Evolutionary conservation across 2,888 invertebrate genomes (phyloP).

Genomic region (Tipula vernalis): DNA sequence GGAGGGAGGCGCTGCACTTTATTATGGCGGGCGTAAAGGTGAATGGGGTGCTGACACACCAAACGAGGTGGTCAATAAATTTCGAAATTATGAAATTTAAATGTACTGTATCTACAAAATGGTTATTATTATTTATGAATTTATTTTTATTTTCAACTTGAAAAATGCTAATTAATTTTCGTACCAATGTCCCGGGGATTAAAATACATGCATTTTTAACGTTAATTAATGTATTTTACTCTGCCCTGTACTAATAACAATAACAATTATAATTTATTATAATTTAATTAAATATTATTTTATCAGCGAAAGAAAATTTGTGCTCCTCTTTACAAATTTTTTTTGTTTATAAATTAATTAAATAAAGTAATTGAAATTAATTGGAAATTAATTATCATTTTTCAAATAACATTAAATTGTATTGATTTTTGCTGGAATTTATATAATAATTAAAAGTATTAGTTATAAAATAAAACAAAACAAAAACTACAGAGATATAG

Average conservation of each 20-base stretch:
- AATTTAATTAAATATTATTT: not conserved
- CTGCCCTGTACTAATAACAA: not conserved
- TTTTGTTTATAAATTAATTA: not conserved
- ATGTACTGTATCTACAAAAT: slow-evolving; percentile 6
- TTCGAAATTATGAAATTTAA: slow-evolving; percentile 89
- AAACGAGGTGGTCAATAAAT: slow-evolving; percentile 73
- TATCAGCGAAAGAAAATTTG: not conserved
- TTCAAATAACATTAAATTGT: not conserved
- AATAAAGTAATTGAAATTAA: not conserved
- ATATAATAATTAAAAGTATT: not conserved
- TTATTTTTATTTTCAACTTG: not conserved
- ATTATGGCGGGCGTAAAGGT: slow-evolving; percentile 41
- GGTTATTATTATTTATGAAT: not conserved
- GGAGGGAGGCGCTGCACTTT: slow-evolving; percentile 75
- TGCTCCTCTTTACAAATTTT: slow-evolving; percentile 7
- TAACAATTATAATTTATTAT: not conserved
- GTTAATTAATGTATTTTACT: not conserved
- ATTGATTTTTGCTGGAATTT: slow-evolving; percentile 8
- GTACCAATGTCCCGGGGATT: not conserved
- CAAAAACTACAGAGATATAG: slow-evolving; percentile 6
- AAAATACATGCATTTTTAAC: not conserved
- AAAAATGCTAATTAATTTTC: not conserved
- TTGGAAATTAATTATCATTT: not conserved
- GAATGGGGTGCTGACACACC: slow-evolving; percentile 59
- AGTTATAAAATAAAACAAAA: not conserved